Percentiles rank a stretch among this genome's conserved stretches.
Evolutionary conservation across 2,888 invertebrate species (phyloP).

Genomic region (Eulithis prunata): DNA sequence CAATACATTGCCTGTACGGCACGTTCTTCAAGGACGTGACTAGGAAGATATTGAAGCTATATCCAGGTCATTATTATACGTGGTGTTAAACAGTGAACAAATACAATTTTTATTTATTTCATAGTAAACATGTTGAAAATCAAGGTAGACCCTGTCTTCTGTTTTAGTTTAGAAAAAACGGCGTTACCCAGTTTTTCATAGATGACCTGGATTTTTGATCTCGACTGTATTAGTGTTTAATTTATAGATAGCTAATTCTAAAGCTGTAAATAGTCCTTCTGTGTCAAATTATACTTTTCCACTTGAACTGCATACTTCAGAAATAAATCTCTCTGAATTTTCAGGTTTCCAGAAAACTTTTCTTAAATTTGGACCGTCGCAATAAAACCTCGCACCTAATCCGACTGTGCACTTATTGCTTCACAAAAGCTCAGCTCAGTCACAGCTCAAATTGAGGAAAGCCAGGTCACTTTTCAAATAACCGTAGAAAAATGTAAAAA

Average conservation of each 20-base stretch:
- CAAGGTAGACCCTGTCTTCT: no score
- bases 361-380: constrained; percentile 29
- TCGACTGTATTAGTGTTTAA: background rate
- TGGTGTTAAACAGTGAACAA: no score
- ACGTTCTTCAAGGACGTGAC: background rate
- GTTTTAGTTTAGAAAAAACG: no score
- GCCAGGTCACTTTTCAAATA: constrained; percentile 4
- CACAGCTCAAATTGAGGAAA: constrained; percentile 4
- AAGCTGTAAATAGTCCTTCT: background rate
- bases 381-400: constrained; percentile 42
- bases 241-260: no score
- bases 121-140: no score
- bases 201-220: no score
- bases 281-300: constrained; percentile 3
- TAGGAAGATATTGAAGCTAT: background rate
- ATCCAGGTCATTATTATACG: no score
- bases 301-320: constrained; percentile 8
- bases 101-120: no score
- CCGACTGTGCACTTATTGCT: constrained; percentile 41
- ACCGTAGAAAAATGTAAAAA: no score
- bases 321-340: constrained; percentile 10
- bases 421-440: constrained; percentile 33
- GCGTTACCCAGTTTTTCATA: no score
- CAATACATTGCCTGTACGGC: background rate
- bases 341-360: constrained; percentile 17